Evolutionary conservation across 2,113 vertebrate genomes (phyloP), one percentile per base, ranked within the genome.

Genomic region (Lathamus discolor): DNA sequence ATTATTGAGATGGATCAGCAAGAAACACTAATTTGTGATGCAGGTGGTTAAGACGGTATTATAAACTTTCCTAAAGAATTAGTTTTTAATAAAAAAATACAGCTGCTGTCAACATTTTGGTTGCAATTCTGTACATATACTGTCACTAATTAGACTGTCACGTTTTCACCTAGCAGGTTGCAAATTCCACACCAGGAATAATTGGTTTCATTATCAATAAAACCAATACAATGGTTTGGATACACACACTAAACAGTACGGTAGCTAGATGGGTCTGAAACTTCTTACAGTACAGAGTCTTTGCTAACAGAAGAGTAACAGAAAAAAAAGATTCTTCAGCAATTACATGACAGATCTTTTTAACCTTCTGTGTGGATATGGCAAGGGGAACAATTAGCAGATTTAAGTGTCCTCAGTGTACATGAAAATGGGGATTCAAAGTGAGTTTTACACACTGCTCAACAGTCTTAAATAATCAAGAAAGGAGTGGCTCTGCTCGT

Each of bases 261-360:
- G 25, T 16, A 72, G 33, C 25, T 49, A 64, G 31, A 61, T 16
- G 84, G n/a, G 43, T 16, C 25, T 35, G 15, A 46, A 79, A 57
- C 17, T 66, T 57, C 43, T 43, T 17, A 22, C 0, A 0, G 23
- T 19, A 55, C 3, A 13, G 77, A 81, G 54, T 11, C 64, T 62
- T 69, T 74, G 64, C n/a, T 62, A 91, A 52, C 7, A 57, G 37
- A 59, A 31, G 16, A 80, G 33, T 23, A 44, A 28, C 5, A 18
- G 19, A 35, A 43, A 86, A 46, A 86, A 41, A 46, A 18, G 22
- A 23, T 33, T 75, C 44, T 61, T 61, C 73, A 67, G 37, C 29
- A 46, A 54, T 6, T 54, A 20, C 1, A 2, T 35, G 52, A 46
- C 9, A 37, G 33, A 20, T 35, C 35, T 82, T 83, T 89, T 66